A percentile compares a stretch with the other conserved stretches of the same genome.
Evolutionary conservation across 2,888 invertebrate genomes (phyloP).

Genomic region (Anarsia innoxiella): DNA sequence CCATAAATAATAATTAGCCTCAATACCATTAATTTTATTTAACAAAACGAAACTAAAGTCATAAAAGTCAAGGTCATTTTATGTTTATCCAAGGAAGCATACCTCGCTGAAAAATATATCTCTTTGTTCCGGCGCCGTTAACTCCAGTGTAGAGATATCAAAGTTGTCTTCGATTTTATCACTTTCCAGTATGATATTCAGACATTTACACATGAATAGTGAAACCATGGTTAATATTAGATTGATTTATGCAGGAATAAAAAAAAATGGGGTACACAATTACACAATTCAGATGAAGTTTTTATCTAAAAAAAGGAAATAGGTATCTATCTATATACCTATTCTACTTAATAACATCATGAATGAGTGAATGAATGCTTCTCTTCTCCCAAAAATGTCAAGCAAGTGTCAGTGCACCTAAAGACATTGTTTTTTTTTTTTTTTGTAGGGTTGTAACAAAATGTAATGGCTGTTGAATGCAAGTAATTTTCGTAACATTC

Average conservation of each 20-base stretch:
- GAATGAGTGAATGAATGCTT: too few relatives aligned
- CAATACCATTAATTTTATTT: constrained; percentile 16
- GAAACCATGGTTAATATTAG: constrained; percentile 59
- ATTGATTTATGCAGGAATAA: too few relatives aligned
- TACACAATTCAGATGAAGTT: constrained; percentile 15
- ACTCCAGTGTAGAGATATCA: constrained; percentile 71
- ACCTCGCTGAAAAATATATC: constrained; percentile 82
- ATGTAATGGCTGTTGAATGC: too few relatives aligned
- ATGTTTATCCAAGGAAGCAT: constrained; percentile 51
- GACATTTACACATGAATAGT: constrained; percentile 82
- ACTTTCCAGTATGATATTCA: constrained; percentile 81
- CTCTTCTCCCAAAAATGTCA: too few relatives aligned
- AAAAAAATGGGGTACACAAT: too few relatives aligned
- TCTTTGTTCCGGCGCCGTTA: constrained; percentile 75
- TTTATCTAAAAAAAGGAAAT: too few relatives aligned
- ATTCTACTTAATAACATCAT: too few relatives aligned
- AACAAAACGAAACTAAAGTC: constrained; percentile 33
- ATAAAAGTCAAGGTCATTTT: constrained; percentile 60
- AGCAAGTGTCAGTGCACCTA: too few relatives aligned
- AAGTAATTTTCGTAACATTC: too few relatives aligned
- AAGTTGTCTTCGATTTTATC: constrained; percentile 74
- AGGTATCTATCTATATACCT: too few relatives aligned
- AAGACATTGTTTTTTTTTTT: too few relatives aligned
- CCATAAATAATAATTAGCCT: constrained; percentile 6
- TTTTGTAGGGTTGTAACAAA: too few relatives aligned